These are phyloP conservation scores for Timandra comae DNA, from an alignment of 2,888 invertebrate species.

Conservation along the genomic window DNA sequence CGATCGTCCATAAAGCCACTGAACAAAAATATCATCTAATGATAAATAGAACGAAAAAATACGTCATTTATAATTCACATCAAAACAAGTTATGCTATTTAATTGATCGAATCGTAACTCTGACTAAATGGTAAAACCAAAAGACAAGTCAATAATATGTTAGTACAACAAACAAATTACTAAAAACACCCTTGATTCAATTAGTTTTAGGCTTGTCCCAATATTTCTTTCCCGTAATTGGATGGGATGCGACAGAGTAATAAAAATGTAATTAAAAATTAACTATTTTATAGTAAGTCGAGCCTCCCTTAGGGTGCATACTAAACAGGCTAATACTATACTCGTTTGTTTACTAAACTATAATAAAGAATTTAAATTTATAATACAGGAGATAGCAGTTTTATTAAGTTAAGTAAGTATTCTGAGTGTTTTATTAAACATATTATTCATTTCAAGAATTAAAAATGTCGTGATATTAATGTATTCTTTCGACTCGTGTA, in stretches of 20 bases:
- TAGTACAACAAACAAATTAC: background rate
- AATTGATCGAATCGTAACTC: too few species aligned
- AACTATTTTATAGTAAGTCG: slow-evolving; percentile 63
- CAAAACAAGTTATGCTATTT: too few species aligned
- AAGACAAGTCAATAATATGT: too few species aligned
- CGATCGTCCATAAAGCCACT: too few species aligned
- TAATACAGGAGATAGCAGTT: slow-evolving; percentile 20
- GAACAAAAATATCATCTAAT: too few species aligned
- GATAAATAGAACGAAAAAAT: too few species aligned
- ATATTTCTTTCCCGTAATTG: slow-evolving; percentile 69
- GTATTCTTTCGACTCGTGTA: too few species aligned
- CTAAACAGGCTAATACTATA: slow-evolving; percentile 58
- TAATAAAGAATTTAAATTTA: slow-evolving; percentile 70
- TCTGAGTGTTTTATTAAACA: slow-evolving; percentile 5
- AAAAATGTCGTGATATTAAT: too few species aligned
- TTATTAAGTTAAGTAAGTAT: slow-evolving; percentile 1
- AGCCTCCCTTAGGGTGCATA: slow-evolving; percentile 69
- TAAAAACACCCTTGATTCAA: slow-evolving; percentile 32
- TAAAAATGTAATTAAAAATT: slow-evolving; percentile 76
- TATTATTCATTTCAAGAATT: too few species aligned
- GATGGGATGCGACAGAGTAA: slow-evolving; percentile 66
- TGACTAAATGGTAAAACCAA: too few species aligned
- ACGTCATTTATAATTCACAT: too few species aligned
- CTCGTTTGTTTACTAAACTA: slow-evolving; percentile 63
- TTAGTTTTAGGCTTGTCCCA: slow-evolving; percentile 37